Conservation (phyloP, 1,140 invertebrate species). For the Drosophila burlai region DNA sequence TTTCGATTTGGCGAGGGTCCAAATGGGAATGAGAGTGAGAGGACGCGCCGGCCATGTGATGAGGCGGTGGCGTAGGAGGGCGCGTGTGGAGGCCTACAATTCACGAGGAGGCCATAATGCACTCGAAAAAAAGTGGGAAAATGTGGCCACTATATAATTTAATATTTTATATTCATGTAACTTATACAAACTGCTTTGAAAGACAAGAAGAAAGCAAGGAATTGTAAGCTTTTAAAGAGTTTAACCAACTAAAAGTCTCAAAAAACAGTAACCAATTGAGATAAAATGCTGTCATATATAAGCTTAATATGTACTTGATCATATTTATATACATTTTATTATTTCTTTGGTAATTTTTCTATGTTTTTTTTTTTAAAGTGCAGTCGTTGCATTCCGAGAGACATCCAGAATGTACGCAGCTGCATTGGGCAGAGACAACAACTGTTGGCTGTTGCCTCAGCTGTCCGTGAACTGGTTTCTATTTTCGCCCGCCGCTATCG, state of each 20-base stretch:
- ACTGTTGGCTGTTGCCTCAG: conserved; percentile 31
- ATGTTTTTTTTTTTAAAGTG: background rate
- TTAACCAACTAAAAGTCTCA: background rate
- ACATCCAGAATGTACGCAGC: conserved; percentile 40
- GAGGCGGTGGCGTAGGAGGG: conserved; percentile 50
- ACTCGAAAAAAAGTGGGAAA: background rate
- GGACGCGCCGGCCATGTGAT: conserved; percentile 39
- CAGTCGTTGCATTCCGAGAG: conserved; percentile 6
- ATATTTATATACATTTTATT: background rate
- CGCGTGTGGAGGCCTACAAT: conserved; percentile 53
- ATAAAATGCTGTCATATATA: accelerated
- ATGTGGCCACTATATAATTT: background rate
- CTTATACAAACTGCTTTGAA: background rate
- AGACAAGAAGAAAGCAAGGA: background rate
- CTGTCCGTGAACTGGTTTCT: conserved; percentile 53
- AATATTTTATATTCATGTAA: background rate
- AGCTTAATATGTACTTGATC: background rate
- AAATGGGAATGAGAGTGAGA: conserved; percentile 3
- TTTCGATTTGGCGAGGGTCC: conserved; percentile 49
- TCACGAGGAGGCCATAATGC: background rate
- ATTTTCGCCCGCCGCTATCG: conserved; percentile 35
- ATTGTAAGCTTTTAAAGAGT: background rate
- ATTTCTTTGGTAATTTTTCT: background rate
- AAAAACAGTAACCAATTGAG: background rate
- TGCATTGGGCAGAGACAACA: conserved; percentile 17